phyloP scores from a whole-genome alignment of 2,797 vertebrate genomes.

The Platalea minor region DNA sequence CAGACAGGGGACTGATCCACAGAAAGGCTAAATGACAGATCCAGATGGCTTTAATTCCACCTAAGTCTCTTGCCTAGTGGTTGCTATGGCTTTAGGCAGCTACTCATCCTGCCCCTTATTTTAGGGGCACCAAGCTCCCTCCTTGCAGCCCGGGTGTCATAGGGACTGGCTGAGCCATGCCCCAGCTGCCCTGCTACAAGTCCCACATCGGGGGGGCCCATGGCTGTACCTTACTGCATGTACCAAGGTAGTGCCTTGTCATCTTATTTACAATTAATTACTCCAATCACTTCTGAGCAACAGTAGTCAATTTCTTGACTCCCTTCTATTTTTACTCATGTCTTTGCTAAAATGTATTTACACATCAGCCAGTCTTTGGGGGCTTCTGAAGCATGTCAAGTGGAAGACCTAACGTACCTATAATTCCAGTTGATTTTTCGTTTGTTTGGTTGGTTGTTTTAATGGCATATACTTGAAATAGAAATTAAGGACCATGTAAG shows the following conservation, averaged over 20 bases:
- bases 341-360: conserved; percentile 18
- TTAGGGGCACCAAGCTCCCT: background rate
- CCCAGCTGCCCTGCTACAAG: background rate
- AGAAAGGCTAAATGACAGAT: background rate
- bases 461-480: background rate
- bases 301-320: background rate
- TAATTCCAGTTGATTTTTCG: background rate
- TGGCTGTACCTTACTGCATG: fast-evolving
- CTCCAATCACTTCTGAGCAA: background rate
- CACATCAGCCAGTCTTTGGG: background rate
- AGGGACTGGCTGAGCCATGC: background rate
- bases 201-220: fast-evolving
- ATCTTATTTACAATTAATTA: background rate
- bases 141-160: fast-evolving
- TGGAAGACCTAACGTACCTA: background rate
- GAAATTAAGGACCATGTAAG: background rate
- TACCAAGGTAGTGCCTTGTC: background rate
- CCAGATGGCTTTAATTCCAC: conserved; percentile 21
- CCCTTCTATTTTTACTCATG: background rate
- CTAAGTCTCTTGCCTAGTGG: background rate
- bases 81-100: conserved; percentile 1
- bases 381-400: background rate
- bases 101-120: background rate
- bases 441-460: background rate
- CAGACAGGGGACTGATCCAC: background rate